Percentiles rank a stretch among this genome's conserved stretches.
Conservation (phyloP, 23 tunicate genomes). For the Trididemnum miniatum region DNA sequence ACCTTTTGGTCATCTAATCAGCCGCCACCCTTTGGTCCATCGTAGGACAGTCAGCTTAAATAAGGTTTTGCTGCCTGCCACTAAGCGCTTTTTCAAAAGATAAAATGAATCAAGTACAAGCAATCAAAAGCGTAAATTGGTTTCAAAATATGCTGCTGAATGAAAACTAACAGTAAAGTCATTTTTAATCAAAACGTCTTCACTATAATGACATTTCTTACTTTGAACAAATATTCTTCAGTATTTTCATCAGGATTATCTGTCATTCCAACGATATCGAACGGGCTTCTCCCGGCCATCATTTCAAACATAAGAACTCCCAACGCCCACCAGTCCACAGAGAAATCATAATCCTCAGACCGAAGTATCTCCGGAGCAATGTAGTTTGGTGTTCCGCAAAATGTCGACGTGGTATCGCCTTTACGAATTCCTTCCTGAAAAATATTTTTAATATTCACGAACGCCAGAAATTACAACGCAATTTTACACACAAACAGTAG, state of each 20-base stretch:
- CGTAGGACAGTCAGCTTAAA: too few relatives aligned
- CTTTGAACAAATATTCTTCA: conserved; percentile 92
- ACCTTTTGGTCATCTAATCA: too few relatives aligned
- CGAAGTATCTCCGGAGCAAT: conserved; percentile 98
- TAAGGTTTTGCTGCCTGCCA: too few relatives aligned
- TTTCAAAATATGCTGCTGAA: too few relatives aligned
- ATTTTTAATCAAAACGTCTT: background rate
- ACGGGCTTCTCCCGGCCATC: conserved; percentile 99
- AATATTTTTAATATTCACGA: too few relatives aligned
- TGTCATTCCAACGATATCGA: conserved; percentile 89
- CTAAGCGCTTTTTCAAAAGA: too few relatives aligned
- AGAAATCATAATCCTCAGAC: conserved; percentile 90
- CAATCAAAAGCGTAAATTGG: too few relatives aligned
- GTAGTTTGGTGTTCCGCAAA: conserved; percentile 98
- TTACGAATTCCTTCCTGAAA: conserved; percentile 70
- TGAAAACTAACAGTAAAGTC: background rate
- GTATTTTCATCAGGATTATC: conserved; percentile 91
- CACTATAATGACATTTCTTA: too few relatives aligned
- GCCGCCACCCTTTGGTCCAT: too few relatives aligned
- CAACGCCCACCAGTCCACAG: conserved; percentile 99
- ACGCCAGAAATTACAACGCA: too few relatives aligned
- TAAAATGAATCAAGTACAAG: too few relatives aligned
- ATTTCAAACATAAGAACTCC: conserved; percentile 99
- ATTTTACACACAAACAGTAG: too few relatives aligned
- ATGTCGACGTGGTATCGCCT: conserved; percentile 83